A percentile compares a stretch with the other conserved stretches of the same genome.
Evolutionary conservation across 2,888 invertebrate genomes (phyloP).

Genomic region (Cartodere bifasciata): DNA sequence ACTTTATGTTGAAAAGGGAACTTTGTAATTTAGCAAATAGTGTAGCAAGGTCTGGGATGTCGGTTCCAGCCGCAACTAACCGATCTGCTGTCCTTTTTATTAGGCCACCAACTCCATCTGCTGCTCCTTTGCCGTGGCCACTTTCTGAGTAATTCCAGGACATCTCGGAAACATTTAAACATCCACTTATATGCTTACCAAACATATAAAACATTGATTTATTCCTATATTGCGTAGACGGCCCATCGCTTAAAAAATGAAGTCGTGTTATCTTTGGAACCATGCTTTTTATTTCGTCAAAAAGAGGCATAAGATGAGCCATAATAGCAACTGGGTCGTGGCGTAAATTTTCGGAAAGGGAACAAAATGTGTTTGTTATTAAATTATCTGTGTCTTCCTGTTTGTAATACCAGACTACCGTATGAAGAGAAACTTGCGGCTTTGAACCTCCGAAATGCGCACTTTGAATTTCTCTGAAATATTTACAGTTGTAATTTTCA

Average conservation of each 20-base stretch:
- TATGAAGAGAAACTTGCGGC: conserved; percentile 22
- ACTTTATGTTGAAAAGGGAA: no score
- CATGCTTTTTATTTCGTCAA: no score
- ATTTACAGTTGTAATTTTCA: conserved; percentile 15
- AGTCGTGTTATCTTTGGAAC: no score
- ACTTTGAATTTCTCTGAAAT: conserved; percentile 14
- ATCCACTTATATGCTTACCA: no score
- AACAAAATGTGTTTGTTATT: conserved; percentile 9
- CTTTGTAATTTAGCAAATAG: no score
- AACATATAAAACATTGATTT: no score
- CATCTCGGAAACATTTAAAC: no score
- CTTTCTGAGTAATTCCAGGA: conserved; percentile 24
- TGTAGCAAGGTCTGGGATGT: no score
- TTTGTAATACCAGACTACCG: conserved; percentile 28
- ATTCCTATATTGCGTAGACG: no score
- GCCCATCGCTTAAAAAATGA: no score
- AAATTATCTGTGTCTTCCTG: no score
- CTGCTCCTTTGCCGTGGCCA: conserved; percentile 20
- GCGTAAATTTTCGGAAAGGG: conserved; percentile 18
- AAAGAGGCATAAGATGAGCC: conserved; percentile 21
- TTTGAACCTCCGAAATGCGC: conserved; percentile 17
- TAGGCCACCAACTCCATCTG: conserved; percentile 21
- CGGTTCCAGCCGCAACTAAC: conserved; percentile 8
- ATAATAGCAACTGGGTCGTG: conserved; percentile 23
- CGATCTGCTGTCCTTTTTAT: conserved; percentile 22